A percentile compares a stretch with the other conserved stretches of the same genome.
phyloP scores from a whole-genome alignment of 2,888 invertebrate genomes.

The Cephonodes hylas region DNA sequence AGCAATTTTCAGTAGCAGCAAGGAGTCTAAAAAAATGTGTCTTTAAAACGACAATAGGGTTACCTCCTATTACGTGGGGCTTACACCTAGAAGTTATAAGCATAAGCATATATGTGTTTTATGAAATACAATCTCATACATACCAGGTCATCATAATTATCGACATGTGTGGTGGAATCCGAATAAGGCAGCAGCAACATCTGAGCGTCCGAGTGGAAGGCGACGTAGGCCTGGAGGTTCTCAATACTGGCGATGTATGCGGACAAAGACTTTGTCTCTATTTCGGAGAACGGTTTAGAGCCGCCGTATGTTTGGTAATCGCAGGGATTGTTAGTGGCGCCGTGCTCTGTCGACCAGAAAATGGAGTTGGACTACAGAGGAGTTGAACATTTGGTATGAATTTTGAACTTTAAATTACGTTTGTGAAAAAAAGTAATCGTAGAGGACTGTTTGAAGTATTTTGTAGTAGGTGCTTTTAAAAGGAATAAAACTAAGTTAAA shows the following conservation, averaged over 20 bases:
- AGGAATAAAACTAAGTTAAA: too few relatives aligned
- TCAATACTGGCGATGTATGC: constrained; percentile 77
- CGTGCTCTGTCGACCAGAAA: constrained; percentile 32
- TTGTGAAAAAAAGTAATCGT: too few relatives aligned
- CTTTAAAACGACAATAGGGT: too few relatives aligned
- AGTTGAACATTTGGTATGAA: not conserved
- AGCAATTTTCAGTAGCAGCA: too few relatives aligned
- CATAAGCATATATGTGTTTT: too few relatives aligned
- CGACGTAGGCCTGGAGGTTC: constrained; percentile 83
- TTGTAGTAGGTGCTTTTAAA: too few relatives aligned
- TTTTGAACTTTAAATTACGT: not conserved
- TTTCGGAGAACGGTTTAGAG: constrained; percentile 85
- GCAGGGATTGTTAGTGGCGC: constrained; percentile 82
- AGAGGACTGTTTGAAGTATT: too few relatives aligned
- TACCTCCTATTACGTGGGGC: too few relatives aligned
- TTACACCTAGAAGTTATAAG: too few relatives aligned
- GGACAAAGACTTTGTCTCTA: constrained; percentile 81
- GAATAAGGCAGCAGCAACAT: constrained; percentile 85
- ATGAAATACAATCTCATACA: constrained; percentile 23
- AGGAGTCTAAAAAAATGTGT: too few relatives aligned
- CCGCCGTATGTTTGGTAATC: constrained; percentile 85
- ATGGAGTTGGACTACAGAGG: too few relatives aligned
- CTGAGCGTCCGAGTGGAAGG: constrained; percentile 89
- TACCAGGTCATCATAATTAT: constrained; percentile 76
- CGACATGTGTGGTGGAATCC: constrained; percentile 74